Evolutionary conservation across 2,113 vertebrate species (phyloP).

Genomic region (Caracal caracal): DNA sequence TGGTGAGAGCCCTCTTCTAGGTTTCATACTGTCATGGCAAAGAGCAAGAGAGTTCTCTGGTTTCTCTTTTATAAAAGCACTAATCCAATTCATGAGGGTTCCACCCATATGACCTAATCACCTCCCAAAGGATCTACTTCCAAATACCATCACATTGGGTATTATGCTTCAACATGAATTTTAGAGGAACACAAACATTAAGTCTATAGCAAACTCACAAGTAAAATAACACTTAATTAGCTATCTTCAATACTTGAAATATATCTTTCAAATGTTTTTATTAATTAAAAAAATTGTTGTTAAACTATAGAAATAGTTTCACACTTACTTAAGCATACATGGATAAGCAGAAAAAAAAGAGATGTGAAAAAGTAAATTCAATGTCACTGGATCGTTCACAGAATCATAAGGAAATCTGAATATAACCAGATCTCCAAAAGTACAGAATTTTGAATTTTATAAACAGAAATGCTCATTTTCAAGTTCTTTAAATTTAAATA

Average conservation of each 20-base stretch:
- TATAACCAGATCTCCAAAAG: not conserved
- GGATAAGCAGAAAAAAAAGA: not conserved
- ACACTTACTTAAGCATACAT: not conserved
- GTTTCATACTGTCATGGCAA: no score
- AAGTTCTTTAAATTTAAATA: not conserved
- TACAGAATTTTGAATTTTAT: not conserved
- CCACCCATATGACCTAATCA: not conserved
- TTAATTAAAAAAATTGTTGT: not conserved
- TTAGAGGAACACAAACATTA: not conserved
- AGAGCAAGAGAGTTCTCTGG: not conserved
- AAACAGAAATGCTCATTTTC: not conserved
- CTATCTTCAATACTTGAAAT: not conserved
- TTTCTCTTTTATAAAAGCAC: not conserved
- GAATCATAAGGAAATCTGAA: not conserved
- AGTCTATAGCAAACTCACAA: not conserved
- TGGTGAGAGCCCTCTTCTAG: not conserved
- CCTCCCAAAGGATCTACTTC: not conserved
- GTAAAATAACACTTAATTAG: not conserved
- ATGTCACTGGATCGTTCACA: not conserved
- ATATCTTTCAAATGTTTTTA: not conserved
- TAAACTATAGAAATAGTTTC: not conserved
- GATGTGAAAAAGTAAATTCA: not conserved
- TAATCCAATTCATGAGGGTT: not conserved
- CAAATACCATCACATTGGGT: not conserved
- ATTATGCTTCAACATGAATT: not conserved